phyloP scores from a whole-genome alignment of 2,797 vertebrate genomes.

The Diplodus puntazzo region DNA sequence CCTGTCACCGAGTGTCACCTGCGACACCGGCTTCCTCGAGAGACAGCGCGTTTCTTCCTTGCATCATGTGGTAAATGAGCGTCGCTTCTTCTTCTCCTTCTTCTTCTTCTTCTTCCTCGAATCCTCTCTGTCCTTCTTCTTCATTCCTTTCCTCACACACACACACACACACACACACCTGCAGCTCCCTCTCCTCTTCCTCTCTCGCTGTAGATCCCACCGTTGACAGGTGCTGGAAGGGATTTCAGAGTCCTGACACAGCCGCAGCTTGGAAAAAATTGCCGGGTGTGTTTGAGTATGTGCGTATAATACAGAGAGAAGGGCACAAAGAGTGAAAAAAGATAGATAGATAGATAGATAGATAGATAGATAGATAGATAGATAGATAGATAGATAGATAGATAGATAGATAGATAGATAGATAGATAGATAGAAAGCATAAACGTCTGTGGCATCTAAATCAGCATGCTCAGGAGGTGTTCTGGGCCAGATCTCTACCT shows the following conservation, averaged over 20 bases:
- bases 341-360: slow-evolving; percentile 10
- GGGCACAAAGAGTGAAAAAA: neutral
- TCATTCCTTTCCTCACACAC: slow-evolving; percentile 2
- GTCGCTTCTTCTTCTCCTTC: slow-evolving; percentile 40
- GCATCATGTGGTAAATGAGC: slow-evolving; percentile 74
- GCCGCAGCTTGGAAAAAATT: slow-evolving; percentile 62
- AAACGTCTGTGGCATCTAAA: slow-evolving; percentile 41
- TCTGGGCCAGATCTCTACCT: slow-evolving; percentile 31
- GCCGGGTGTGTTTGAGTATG: slow-evolving; percentile 35
- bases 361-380: slow-evolving; percentile 16
- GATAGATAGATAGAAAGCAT: slow-evolving; percentile 9
- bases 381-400: slow-evolving; percentile 1
- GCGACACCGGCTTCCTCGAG: slow-evolving; percentile 64
- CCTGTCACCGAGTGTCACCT: slow-evolving; percentile 69
- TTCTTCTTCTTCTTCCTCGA: slow-evolving; percentile 12
- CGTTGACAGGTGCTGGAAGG: slow-evolving; percentile 78
- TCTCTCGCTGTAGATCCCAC: slow-evolving; percentile 61
- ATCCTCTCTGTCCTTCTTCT: slow-evolving; percentile 5
- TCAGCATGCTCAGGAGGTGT: slow-evolving; percentile 45
- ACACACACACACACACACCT: slow-evolving; percentile 30
- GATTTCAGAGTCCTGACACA: slow-evolving; percentile 74
- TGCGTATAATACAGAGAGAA: slow-evolving; percentile 21
- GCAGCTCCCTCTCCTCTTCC: slow-evolving; percentile 58
- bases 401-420: slow-evolving; percentile 1
- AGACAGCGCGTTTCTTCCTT: slow-evolving; percentile 60